Evolutionary conservation across 2,113 vertebrate genomes (phyloP), one percentile per base, ranked within the genome.

Genomic region (Triplophysa rosa): DNA sequence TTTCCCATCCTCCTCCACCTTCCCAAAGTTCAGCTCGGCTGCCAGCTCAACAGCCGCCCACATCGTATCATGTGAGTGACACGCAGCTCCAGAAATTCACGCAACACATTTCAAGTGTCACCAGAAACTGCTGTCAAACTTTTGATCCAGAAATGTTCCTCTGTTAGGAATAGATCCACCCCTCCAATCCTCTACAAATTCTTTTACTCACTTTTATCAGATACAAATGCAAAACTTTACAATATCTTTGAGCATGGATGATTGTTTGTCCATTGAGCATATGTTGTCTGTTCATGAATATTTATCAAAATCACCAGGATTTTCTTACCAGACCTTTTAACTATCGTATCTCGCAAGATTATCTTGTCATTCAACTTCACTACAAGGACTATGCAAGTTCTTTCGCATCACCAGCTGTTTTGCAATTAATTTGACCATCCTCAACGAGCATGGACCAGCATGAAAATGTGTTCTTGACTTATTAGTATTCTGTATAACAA

Each of bases 61-160:
- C 83, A 47, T 84, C 69, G 23, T 54, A 49, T 72, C 59, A 80
- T 10, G 14, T 49, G 58, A 12, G 23, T 59, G 54, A 45, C 65
- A 42, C 17, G 14, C 19, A 9, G 2, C 67, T 77, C 66, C 23
- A 59, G 17, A 65, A 78, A 66, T 52, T 54, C 54, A 69, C 42
- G 68, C 21, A 75, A 21, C 8, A 17, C 16, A 24, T 81, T 79
- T 74, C 11, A 63, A 71, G 58, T 68, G 79, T 63, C 75, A 68
- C 70, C 70, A 75, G 69, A 72, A 79, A 33, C 69, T 79, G 56
- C 65, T 79, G 77, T 83, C 64, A 68, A 49, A 52, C 69, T 37
- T 74, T 21, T 79, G 64, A 64, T 24, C 58, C 64, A 67, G 62
- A 79, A 82, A 67, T 37, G 49, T 78, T 58, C 29, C 56, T 33